A percentile compares a stretch with the other conserved stretches of the same genome.
Conservation (phyloP, 2,113 vertebrate species). For the Turdus rufiventris region DNA sequence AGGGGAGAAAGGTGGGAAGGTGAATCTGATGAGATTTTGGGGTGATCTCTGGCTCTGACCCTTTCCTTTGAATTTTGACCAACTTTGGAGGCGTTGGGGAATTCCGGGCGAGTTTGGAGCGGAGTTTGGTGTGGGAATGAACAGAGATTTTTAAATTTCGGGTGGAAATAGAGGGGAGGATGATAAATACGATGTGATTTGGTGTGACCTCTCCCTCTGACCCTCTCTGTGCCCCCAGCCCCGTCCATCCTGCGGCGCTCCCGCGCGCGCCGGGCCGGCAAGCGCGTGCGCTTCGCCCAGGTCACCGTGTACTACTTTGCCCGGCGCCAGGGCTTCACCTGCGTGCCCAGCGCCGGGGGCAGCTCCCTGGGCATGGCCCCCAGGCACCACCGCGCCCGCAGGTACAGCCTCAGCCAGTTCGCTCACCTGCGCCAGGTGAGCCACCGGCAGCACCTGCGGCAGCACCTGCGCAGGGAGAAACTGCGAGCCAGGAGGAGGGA, state of each 20-base stretch:
- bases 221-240: conserved; percentile 63
- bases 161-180: too few species aligned
- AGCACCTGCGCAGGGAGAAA: conserved; percentile 93
- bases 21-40: too few species aligned
- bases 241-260: conserved; percentile 89
- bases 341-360: conserved; percentile 95
- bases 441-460: conserved; percentile 86
- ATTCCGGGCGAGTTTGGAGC: too few species aligned
- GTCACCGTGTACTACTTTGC: conserved; percentile 98
- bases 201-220: too few species aligned
- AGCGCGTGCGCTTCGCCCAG: conserved; percentile 91
- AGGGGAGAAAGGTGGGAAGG: too few species aligned
- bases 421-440: conserved; percentile 91
- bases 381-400: conserved; percentile 87
- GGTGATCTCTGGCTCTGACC: too few species aligned
- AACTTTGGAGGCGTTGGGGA: too few species aligned
- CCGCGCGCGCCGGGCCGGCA: conserved; percentile 59
- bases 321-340: conserved; percentile 96
- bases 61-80: too few species aligned
- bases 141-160: too few species aligned
- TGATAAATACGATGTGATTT: too few species aligned
- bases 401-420: conserved; percentile 95
- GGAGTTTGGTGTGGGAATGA: too few species aligned
- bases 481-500: conserved; percentile 94
- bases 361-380: conserved; percentile 97